Conservation (phyloP, 2,797 vertebrate species). For the Atherinosoma microstoma region DNA sequence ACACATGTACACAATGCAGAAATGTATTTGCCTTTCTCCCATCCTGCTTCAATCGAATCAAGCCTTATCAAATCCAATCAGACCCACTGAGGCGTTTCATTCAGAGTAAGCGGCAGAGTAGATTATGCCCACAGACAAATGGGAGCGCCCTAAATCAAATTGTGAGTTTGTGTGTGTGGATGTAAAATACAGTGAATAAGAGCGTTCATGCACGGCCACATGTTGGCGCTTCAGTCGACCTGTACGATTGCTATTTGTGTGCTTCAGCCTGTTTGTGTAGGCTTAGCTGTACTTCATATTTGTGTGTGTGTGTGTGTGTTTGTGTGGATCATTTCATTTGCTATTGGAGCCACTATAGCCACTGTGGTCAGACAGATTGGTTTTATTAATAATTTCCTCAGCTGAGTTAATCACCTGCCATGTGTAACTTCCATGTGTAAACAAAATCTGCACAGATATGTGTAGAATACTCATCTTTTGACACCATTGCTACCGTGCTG, state of each 20-base stretch:
- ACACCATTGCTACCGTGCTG: background rate
- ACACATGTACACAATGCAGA: slow-evolving; percentile 22
- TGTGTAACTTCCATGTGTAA: background rate
- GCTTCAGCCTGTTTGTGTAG: slow-evolving; percentile 16
- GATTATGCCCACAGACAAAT: slow-evolving; percentile 53
- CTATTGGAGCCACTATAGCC: slow-evolving; percentile 21
- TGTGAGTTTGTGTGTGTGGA: slow-evolving; percentile 12
- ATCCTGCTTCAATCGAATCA: slow-evolving; percentile 62
- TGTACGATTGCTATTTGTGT: slow-evolving; percentile 34
- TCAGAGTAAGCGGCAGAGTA: slow-evolving; percentile 55
- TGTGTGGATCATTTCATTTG: slow-evolving; percentile 40
- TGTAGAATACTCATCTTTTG: background rate
- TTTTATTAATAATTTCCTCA: slow-evolving; percentile 54
- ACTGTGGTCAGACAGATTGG: slow-evolving; percentile 40
- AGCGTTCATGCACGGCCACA: background rate
- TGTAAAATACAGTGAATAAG: slow-evolving; percentile 18
- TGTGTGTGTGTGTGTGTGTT: slow-evolving; percentile 13
- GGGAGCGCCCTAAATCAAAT: slow-evolving; percentile 15
- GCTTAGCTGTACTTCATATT: slow-evolving; percentile 29
- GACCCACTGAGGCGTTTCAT: slow-evolving; percentile 72
- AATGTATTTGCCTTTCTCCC: slow-evolving; percentile 25
- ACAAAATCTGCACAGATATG: slow-evolving; percentile 3
- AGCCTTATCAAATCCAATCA: slow-evolving; percentile 77
- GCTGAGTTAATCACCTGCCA: slow-evolving; percentile 26
- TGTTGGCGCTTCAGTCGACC: slow-evolving; percentile 34